These are phyloP conservation scores for Chaetura pelagica DNA, from an alignment of 2,113 vertebrate genomes.

Conservation along the genomic window DNA sequence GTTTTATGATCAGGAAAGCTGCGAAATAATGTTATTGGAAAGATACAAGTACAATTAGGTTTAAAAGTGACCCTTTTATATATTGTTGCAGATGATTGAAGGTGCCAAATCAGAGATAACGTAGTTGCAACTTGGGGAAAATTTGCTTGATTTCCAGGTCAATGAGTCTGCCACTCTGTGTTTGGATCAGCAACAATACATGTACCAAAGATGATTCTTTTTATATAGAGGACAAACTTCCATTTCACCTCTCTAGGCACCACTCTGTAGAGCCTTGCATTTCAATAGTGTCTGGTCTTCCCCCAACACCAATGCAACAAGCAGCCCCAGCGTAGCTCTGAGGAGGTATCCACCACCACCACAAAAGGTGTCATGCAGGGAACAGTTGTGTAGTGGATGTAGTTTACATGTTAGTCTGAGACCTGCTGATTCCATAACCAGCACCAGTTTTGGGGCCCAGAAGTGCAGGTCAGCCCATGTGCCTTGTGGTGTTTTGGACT, in stretches of 20 bases:
- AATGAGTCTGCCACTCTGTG: neutral
- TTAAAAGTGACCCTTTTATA: neutral
- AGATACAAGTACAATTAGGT: neutral
- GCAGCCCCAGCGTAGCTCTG: neutral
- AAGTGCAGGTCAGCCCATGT: fast-evolving
- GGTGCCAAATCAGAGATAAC: neutral
- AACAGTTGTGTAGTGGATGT: neutral
- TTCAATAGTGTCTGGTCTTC: neutral
- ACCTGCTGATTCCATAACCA: neutral
- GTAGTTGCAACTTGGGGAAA: neutral
- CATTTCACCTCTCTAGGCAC: neutral
- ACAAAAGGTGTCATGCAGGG: fast-evolving
- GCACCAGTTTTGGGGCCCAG: neutral
- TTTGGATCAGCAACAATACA: neutral
- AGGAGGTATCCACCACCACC: neutral
- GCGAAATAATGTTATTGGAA: neutral
- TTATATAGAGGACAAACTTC: neutral
- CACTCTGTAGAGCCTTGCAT: neutral
- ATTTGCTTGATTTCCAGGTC: neutral
- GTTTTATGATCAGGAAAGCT: neutral
- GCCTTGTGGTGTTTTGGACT: neutral
- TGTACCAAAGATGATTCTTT: neutral
- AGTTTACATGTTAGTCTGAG: neutral
- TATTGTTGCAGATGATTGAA: neutral
- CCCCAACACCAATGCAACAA: neutral